phyloP scores from a whole-genome alignment of 1,140 invertebrate genomes.

The Trinorchestia longiramus region DNA sequence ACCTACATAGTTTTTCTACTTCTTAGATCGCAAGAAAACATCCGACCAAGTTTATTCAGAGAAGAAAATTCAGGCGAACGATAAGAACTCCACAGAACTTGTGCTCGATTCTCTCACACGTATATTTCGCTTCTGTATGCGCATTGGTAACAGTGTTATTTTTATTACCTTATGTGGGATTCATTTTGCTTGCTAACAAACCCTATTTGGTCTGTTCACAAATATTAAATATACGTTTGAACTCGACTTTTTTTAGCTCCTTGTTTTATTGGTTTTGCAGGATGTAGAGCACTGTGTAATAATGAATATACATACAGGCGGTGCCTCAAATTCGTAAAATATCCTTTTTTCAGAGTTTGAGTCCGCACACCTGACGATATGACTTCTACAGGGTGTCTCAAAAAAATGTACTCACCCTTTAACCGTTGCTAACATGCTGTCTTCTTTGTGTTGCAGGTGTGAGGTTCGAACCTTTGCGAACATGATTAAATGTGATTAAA shows the following conservation, averaged over 20 bases:
- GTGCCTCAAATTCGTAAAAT: no score
- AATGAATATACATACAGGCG: no score
- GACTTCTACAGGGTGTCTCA: no score
- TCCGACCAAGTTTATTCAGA: background rate
- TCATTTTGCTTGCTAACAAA: background rate
- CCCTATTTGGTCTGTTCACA: background rate
- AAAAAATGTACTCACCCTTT: no score
- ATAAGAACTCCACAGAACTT: background rate
- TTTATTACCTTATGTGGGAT: background rate
- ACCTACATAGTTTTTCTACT: background rate
- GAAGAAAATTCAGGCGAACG: background rate
- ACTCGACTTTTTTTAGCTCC: background rate
- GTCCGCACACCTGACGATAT: no score
- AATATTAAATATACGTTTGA: background rate
- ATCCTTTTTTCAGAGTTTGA: no score
- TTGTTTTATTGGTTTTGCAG: background rate
- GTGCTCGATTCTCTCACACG: background rate
- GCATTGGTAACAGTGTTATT: background rate
- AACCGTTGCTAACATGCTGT: no score
- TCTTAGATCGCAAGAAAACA: background rate
- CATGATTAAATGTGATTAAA: no score
- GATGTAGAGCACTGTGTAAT: no score
- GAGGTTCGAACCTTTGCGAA: no score
- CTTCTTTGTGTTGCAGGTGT: no score
- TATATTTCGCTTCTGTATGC: background rate